Percentiles rank a stretch among this genome's conserved stretches.
Evolutionary conservation across 2,888 invertebrate species (phyloP).

Genomic region (Oasisia sp.): DNA sequence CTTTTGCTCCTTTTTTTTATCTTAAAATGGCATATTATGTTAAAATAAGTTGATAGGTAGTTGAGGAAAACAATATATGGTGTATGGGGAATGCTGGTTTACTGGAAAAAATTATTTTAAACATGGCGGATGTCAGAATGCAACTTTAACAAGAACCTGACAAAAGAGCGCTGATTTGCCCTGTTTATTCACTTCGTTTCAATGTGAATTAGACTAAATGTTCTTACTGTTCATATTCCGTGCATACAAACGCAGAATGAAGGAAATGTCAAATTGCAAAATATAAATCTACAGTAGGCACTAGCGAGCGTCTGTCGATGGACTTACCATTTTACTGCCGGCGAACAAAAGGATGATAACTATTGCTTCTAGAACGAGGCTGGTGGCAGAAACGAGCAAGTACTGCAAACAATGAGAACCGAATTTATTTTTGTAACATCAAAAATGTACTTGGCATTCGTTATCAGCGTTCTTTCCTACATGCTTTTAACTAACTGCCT

Average conservation of each 20-base stretch:
- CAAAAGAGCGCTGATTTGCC: too few species aligned
- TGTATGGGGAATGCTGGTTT: too few species aligned
- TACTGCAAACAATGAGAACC: neutral
- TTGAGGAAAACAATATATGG: too few species aligned
- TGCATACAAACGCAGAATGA: neutral
- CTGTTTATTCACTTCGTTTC: too few species aligned
- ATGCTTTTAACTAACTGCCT: neutral
- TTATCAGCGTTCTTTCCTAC: neutral
- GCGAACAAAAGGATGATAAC: neutral
- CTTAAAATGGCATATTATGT: too few species aligned
- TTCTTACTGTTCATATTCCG: neutral
- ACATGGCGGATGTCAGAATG: too few species aligned
- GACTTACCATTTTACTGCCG: neutral
- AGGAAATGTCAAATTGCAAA: neutral
- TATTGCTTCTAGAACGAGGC: neutral
- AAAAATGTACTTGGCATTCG: neutral
- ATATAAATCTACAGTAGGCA: neutral
- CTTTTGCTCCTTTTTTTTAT: too few species aligned
- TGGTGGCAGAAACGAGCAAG: neutral
- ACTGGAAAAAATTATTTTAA: too few species aligned
- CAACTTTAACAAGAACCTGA: too few species aligned
- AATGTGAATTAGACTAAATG: too few species aligned
- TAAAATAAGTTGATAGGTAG: too few species aligned
- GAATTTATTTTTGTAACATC: neutral
- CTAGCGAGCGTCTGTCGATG: neutral